Conservation (phyloP, 2,888 invertebrate species). For the Lithodes maja region DNA sequence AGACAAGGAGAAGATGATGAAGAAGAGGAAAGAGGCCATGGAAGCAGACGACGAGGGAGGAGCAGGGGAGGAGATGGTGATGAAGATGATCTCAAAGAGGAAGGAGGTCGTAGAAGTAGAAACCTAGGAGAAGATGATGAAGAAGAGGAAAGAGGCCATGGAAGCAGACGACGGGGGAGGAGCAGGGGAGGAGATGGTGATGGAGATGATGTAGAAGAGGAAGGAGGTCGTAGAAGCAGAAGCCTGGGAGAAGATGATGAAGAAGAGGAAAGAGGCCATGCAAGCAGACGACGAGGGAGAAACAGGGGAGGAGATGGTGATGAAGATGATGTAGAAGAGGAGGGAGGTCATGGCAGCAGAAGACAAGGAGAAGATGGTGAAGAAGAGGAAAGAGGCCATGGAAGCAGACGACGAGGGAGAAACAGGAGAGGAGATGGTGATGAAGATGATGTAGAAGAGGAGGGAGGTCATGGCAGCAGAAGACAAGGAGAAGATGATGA, state of each 20-base stretch:
- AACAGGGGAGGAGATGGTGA: neutral
- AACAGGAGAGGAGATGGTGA: neutral
- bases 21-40: conserved; percentile 8
- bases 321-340: neutral
- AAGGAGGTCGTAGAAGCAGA: neutral
- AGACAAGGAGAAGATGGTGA: conserved; percentile 1
- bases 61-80: neutral
- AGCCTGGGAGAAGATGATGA: neutral
- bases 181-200: neutral
- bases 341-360: too few species aligned
- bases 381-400: conserved; percentile 8
- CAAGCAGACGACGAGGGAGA: neutral
- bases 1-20: conserved; percentile 3
- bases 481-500: conserved; percentile 6
- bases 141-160: conserved; percentile 8
- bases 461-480: too few species aligned
- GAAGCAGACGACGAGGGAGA: neutral
- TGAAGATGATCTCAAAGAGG: neutral
- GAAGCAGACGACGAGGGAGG: neutral
- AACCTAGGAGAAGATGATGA: conserved; percentile 1
- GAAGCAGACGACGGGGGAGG: neutral
- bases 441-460: neutral
- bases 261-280: conserved; percentile 8
- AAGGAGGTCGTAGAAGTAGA: too few species aligned
- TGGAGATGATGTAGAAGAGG: neutral